Evolutionary conservation across 2,113 vertebrate genomes (phyloP).

Genomic region (Phalacrocorax brasilianus): DNA sequence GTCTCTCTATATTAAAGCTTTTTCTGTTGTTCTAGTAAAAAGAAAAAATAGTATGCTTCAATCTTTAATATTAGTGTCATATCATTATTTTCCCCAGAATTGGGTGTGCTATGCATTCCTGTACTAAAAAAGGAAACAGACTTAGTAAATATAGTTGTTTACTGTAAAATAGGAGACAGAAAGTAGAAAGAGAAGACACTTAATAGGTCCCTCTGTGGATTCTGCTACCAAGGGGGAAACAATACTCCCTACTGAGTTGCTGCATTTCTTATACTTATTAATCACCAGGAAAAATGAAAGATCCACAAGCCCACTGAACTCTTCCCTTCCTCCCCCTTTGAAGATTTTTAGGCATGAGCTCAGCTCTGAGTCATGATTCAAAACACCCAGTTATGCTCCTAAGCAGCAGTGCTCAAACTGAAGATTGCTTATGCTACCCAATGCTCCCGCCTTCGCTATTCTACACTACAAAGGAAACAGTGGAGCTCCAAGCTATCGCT

Average conservation of each 20-base stretch:
- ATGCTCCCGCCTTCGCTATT: not conserved
- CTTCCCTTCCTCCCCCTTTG: not conserved
- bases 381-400: not conserved
- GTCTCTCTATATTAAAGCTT: not conserved
- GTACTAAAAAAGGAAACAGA: not conserved
- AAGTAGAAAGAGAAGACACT: not conserved
- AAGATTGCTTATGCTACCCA: not conserved
- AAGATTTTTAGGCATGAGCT: not conserved
- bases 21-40: not conserved
- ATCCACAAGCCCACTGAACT: not conserved
- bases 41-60: not conserved
- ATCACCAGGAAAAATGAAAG: not conserved
- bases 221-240: not conserved
- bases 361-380: not conserved
- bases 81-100: not conserved
- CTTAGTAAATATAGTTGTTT: not conserved
- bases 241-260: not conserved
- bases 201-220: not conserved
- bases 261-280: not conserved
- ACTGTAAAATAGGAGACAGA: not conserved
- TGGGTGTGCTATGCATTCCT: not conserved
- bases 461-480: not conserved
- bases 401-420: not conserved
- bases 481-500: not conserved
- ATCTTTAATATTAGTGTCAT: not conserved